Evolutionary conservation across 2,888 invertebrate species (phyloP), one percentile per base, ranked within the genome.

Genomic region (Drosophila vallismaia): DNA sequence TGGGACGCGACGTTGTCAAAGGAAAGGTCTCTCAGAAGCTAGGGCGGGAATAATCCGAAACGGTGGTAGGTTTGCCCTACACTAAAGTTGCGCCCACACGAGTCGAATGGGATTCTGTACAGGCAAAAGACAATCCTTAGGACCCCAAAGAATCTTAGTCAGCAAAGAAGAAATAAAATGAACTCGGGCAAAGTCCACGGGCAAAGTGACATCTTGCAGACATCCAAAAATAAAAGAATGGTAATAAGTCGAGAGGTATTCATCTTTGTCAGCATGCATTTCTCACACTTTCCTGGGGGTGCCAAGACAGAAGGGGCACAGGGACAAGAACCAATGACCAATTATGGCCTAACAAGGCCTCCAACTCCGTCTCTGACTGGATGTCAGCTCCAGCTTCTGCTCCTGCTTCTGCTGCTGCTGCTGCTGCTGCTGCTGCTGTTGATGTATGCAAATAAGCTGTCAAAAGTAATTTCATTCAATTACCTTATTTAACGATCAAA

Each of bases 381-480:
- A 45, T 33, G 48, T 50, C 54, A 49, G 24, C 55, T 74, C 45
- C 28, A 49, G 51, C 69, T 68, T 53, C 75, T 57, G 52, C 54
- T 53, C 50, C 60, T 33, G 70, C 57, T 56, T 59, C 74, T 67
- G 59, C 77, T 70, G 54, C 70, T 67, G 62, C 45, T 33, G 70
- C 57, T 56, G 62, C 74, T 67, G 59, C 77, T 70, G 54, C 70
- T 67, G 62, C 45, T 66, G 70, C 73, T 77, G 81, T 81, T 85
- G 87, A 85, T 85, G 77, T 87, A 85, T 85, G 85, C 85, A 85
- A 85, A 85, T 85, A 83, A 85, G 85, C 87, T 85, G 85, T 85
- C 85, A 85, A 85, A 87, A 85, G 87, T 84, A 87, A 85, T 87
- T 85, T 87, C 83, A 85, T 87, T 85, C 87, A 85, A 85, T 85